These are phyloP conservation scores for Lepidostoma basale DNA, from an alignment of 1,140 invertebrate genomes.

Conservation along the genomic window DNA sequence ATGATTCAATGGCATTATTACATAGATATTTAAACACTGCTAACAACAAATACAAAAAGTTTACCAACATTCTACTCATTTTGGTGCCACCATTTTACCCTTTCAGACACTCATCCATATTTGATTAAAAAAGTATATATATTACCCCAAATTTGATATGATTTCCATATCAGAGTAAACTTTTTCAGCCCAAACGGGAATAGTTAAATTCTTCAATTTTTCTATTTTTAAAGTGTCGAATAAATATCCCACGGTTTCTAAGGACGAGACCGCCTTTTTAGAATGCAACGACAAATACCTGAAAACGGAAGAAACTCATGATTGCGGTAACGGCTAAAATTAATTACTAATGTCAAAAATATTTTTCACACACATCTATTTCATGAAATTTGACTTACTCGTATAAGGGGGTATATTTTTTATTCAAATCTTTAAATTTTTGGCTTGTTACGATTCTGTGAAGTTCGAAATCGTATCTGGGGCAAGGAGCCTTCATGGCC, in stretches of 20 bases:
- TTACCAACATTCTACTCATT: no score
- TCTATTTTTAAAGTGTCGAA: slow-evolving; percentile 13
- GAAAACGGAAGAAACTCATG: neutral
- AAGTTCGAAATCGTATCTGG: slow-evolving; percentile 65
- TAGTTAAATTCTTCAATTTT: neutral
- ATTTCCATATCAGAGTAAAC: slow-evolving; percentile 56
- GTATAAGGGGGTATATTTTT: slow-evolving; percentile 68
- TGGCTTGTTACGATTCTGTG: slow-evolving; percentile 62
- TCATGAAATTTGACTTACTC: slow-evolving; percentile 53
- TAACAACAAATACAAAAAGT: no score
- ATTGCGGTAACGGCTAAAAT: neutral
- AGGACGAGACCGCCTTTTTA: slow-evolving; percentile 45
- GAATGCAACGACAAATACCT: neutral
- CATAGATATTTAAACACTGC: no score
- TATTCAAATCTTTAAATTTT: slow-evolving; percentile 65
- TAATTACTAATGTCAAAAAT: neutral
- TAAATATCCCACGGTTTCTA: neutral
- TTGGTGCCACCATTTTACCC: no score
- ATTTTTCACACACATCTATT: neutral
- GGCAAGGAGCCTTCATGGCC: slow-evolving; percentile 70
- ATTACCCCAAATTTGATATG: no score
- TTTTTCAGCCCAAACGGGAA: slow-evolving; percentile 26
- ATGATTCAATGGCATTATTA: no score
- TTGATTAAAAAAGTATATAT: no score
- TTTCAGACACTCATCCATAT: no score